Percentiles rank a stretch among this genome's conserved stretches.
phyloP scores from a whole-genome alignment of 2,797 vertebrate species.

The Sebastes ruberrimus region DNA sequence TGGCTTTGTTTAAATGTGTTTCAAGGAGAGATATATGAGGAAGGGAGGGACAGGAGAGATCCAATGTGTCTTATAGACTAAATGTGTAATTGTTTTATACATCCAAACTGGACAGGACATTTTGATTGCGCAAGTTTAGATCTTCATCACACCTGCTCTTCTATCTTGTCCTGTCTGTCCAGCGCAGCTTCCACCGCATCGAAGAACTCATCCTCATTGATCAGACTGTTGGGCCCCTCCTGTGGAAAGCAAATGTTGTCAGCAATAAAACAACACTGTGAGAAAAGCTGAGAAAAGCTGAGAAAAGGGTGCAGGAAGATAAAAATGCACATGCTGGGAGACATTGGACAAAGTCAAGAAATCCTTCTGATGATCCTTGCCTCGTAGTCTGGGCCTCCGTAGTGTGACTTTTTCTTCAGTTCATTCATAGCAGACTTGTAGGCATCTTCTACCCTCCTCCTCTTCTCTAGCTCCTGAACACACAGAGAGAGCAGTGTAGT shows the following conservation, averaged over 20 bases:
- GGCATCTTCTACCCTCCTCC: slow-evolving; percentile 90
- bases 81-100: neutral
- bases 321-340: neutral
- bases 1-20: neutral
- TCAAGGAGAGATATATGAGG: neutral
- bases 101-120: neutral
- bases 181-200: slow-evolving; percentile 96
- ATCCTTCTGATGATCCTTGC: slow-evolving; percentile 63
- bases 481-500: neutral
- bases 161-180: slow-evolving; percentile 96
- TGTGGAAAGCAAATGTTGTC: slow-evolving; percentile 57
- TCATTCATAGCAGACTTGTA: slow-evolving; percentile 92
- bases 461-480: slow-evolving; percentile 91
- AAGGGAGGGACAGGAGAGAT: neutral
- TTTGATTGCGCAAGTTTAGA: neutral
- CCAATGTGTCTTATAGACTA: neutral
- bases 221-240: slow-evolving; percentile 91
- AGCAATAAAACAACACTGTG: neutral
- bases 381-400: slow-evolving; percentile 98
- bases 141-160: slow-evolving; percentile 88
- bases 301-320: neutral
- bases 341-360: neutral
- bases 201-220: slow-evolving; percentile 97
- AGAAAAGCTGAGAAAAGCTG: neutral
- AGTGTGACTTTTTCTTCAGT: slow-evolving; percentile 97